Evolutionary conservation across 2,797 vertebrate genomes (phyloP), one percentile per base, ranked within the genome.

Genomic region (Brachyrhaphis roseni): DNA sequence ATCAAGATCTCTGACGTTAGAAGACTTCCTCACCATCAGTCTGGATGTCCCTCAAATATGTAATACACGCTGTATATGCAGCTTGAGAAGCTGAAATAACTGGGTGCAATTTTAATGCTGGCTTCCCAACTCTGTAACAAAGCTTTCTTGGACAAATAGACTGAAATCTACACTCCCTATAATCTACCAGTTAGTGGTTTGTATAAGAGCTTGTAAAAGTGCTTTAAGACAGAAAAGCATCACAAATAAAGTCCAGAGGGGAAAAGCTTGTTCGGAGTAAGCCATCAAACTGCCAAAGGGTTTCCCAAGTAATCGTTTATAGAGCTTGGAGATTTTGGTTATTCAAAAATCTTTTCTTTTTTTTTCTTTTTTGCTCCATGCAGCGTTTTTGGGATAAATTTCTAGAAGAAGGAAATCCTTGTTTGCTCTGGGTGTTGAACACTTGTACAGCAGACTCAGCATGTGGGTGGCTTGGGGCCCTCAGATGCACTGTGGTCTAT

Each of bases 381-480:
- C 26, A 45, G 13, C 45, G 26, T n/a, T 23, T 62, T 76, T 10
- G n/a, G 16, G n/a, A 20, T 43, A 62, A 20, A 76, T 46, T 6
- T 59, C 49, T 49, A 72, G 1, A n/a, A 43, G 28, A 70, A 34
- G 64, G 76, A 49, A 47, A 78, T 76, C 36, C 45, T 75, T 66
- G 43, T 84, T 83, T 74, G 34, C 75, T 85, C 13, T 46, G 66
- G 73, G 41, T 75, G 36, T 85, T 70, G 55, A 78, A 46, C 13
- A 87, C 78, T 78, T 51, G 18, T 86, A 80, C 75, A 88, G 73
- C 66, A 57, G 55, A 72, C 81, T 66, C 83, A 84, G 86, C 71
- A 82, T 88, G 77, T 81, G 71, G 74, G 82, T 51, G 8, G 83
- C 82, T 87, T 59, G 76, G 76, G 62, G 83, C 83, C 82, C 82